Percentiles rank a stretch among this genome's conserved stretches.
These are phyloP conservation scores for Ameiurus melas DNA, from an alignment of 2,113 vertebrate genomes.

Conservation along the genomic window DNA sequence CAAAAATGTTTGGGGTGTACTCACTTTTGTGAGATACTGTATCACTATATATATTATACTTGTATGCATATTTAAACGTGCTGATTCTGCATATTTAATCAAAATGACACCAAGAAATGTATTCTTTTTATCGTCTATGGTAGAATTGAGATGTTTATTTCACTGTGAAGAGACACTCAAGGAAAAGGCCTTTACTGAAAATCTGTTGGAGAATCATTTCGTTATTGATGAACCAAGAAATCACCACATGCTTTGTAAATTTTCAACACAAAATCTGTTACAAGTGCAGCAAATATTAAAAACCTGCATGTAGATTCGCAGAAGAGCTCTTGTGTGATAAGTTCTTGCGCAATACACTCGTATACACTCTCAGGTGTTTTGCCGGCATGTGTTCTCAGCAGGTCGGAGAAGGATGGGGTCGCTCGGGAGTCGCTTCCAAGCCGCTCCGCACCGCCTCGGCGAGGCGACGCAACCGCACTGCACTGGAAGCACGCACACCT, in stretches of 20 bases:
- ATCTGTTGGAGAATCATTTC: neutral
- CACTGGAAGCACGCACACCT: slow-evolving; percentile 60
- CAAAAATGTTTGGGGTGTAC: too few species aligned
- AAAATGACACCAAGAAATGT: neutral
- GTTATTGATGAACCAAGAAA: neutral
- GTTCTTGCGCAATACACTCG: neutral
- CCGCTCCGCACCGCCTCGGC: slow-evolving; percentile 59
- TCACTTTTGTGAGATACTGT: too few species aligned
- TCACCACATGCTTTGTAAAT: neutral
- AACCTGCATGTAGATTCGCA: neutral
- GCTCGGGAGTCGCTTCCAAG: slow-evolving; percentile 72
- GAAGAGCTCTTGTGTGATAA: neutral
- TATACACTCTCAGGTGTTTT: neutral
- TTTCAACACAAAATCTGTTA: neutral
- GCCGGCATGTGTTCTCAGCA: neutral
- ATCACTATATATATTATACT: too few species aligned
- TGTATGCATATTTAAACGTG: neutral
- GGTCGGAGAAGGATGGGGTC: slow-evolving; percentile 65
- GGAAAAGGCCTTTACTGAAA: neutral
- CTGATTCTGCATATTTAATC: neutral
- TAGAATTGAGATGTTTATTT: neutral
- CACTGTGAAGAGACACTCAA: neutral
- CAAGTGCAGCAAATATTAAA: neutral
- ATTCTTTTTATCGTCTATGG: neutral
- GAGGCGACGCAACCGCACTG: slow-evolving; percentile 59